phyloP scores from a whole-genome alignment of 2,113 vertebrate genomes.

The Trogon melanurus region DNA sequence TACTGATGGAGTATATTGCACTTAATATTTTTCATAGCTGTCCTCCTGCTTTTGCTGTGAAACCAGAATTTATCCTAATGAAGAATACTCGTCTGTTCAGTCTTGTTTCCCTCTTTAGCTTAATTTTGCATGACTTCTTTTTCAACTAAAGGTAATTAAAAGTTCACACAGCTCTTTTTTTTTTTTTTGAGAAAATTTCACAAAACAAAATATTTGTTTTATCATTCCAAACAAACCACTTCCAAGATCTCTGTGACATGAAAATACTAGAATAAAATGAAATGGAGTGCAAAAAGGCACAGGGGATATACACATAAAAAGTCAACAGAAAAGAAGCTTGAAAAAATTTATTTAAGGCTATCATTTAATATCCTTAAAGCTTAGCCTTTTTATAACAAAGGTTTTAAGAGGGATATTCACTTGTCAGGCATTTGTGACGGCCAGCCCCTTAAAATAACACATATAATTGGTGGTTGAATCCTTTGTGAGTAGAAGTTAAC shows the following conservation, averaged over 20 bases:
- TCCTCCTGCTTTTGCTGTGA: neutral
- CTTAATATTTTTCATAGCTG: neutral
- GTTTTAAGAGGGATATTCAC: slow-evolving; percentile 69
- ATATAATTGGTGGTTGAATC: slow-evolving; percentile 42
- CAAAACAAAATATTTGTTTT: neutral
- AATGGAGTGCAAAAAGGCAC: neutral
- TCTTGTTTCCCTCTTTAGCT: neutral
- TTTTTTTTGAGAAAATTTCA: neutral
- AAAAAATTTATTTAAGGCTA: slow-evolving; percentile 78
- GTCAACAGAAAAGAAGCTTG: slow-evolving; percentile 69
- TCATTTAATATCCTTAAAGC: slow-evolving; percentile 72
- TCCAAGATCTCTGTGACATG: neutral
- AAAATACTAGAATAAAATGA: neutral
- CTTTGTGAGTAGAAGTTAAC: slow-evolving; percentile 67
- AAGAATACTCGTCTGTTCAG: neutral
- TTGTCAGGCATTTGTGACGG: slow-evolving; percentile 56
- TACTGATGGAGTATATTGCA: neutral
- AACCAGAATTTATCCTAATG: neutral
- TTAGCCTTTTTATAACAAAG: slow-evolving; percentile 77
- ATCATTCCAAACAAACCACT: neutral
- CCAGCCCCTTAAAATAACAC: slow-evolving; percentile 22
- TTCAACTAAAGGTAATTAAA: neutral
- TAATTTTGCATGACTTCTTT: neutral
- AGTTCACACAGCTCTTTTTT: neutral
- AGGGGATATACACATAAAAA: neutral